phyloP scores from a whole-genome alignment of 2,888 invertebrate species.

The Caenorhabditis becei region DNA sequence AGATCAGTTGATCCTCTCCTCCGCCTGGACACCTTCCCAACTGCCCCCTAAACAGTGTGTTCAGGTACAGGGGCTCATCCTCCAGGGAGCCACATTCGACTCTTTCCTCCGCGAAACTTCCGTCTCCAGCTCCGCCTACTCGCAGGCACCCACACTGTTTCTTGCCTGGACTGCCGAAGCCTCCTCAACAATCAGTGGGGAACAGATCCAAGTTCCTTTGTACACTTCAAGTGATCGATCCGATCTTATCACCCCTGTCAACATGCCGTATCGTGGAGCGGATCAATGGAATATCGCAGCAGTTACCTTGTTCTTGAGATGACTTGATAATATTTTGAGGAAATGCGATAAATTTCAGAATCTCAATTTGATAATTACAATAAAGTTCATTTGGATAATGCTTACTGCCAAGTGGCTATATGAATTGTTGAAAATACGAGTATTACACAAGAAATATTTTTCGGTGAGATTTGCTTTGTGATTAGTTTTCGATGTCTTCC shows the following conservation, averaged over 20 bases:
- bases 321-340: no score
- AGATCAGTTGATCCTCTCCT: slow-evolving; percentile 84
- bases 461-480: neutral
- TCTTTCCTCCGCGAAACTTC: slow-evolving; percentile 84
- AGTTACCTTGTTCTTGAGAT: slow-evolving; percentile 85
- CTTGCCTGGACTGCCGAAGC: slow-evolving; percentile 86
- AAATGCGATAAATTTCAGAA: neutral
- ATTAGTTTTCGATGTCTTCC: slow-evolving; percentile 26
- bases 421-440: neutral
- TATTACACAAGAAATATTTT: neutral
- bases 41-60: slow-evolving; percentile 46
- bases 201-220: slow-evolving; percentile 84
- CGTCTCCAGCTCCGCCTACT: slow-evolving; percentile 85
- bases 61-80: slow-evolving; percentile 73
- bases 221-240: slow-evolving; percentile 85
- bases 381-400: neutral
- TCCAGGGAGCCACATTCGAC: slow-evolving; percentile 87
- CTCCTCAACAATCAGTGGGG: slow-evolving; percentile 63
- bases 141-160: slow-evolving; percentile 85
- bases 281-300: slow-evolving; percentile 86
- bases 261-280: slow-evolving; percentile 84
- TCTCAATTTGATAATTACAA: neutral
- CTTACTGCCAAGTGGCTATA: neutral
- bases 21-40: slow-evolving; percentile 83
- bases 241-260: slow-evolving; percentile 84